Base-by-base conservation (phyloP, 2,888 invertebrate species). In the Eubasilissa splendida region DNA sequence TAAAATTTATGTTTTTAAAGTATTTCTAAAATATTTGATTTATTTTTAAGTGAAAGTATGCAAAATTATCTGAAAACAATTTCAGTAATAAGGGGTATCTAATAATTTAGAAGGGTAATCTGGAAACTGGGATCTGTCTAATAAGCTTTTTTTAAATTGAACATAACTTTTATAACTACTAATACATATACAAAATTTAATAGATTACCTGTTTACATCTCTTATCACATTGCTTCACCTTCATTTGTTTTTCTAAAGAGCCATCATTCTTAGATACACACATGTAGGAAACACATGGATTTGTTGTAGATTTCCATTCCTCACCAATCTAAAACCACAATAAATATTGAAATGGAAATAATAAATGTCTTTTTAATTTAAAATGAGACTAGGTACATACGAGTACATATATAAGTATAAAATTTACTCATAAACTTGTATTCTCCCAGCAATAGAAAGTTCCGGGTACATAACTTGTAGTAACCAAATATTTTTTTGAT, bases 261-360 rank as follows among this genome's bases (percentile, higher is more conserved):
- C 89, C 91, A 12, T 88, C 88, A 1, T 86, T 87, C 7, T 88
- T 87, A 66, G 87, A 85, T 52, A 87, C 86, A 85, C 94, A 94
- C 22, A 87, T 88, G 85, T 90, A 89, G 22, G 88, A 90, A 84
- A 91, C 91, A 86, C 94, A 94, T 58, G 89, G 89, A 85, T 93
- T 88, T 3, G 87, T 87, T 1, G 89, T 87, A 0, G 90, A 90
- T 0, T 89, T 88, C 93, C 93, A 93, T 84, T 90, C 91, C 81
- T 92, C 91, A 12, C 92, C 93, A 3, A 90, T 88, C 89, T 92
- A 42, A 42, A 42, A 42, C 7, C 42, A 42, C 42, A 42, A 42
- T 4, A 42, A 42, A 42, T 22, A 22, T 22, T 22, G 22, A 22
- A 22, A 22, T 22, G 22, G 63, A 75, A 42, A 58, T 9, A 68